phyloP scores from a whole-genome alignment of 2,113 vertebrate genomes.

The Ictalurus furcatus region DNA sequence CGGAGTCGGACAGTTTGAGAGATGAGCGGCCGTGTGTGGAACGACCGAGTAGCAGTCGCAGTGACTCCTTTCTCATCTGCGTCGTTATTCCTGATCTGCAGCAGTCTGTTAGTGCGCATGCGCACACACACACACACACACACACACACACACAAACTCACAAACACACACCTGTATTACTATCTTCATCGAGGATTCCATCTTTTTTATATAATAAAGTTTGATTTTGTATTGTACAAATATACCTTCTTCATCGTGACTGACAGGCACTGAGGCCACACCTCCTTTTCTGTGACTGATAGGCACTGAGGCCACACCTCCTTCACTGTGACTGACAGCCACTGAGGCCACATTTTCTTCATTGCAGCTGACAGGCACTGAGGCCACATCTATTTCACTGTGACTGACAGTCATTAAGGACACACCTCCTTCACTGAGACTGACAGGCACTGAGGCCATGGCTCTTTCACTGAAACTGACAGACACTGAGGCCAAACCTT shows the following conservation, averaged over 20 bases:
- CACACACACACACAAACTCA: conserved; percentile 26
- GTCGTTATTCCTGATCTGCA: conserved; percentile 83
- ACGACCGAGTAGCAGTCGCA: conserved; percentile 65
- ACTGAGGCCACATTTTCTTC: neutral
- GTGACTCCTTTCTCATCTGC: conserved; percentile 75
- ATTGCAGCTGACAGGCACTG: neutral
- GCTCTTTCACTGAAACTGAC: neutral
- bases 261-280: neutral
- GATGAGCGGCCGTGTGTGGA: conserved; percentile 75
- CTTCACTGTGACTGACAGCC: neutral
- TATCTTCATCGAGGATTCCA: neutral
- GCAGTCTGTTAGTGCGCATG: conserved; percentile 77
- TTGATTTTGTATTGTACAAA: neutral
- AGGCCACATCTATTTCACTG: neutral
- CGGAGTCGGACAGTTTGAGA: conserved; percentile 82
- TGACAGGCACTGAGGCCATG: too few relatives aligned
- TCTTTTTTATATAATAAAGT: neutral
- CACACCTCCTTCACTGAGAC: too few relatives aligned
- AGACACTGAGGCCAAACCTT: neutral
- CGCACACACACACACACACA: conserved; percentile 5
- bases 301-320: neutral
- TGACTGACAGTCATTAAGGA: neutral
- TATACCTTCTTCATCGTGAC: neutral
- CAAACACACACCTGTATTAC: neutral
- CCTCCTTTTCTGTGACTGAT: neutral